phyloP scores from a whole-genome alignment of 2,888 invertebrate genomes.

The Eugnorisma glareosa region DNA sequence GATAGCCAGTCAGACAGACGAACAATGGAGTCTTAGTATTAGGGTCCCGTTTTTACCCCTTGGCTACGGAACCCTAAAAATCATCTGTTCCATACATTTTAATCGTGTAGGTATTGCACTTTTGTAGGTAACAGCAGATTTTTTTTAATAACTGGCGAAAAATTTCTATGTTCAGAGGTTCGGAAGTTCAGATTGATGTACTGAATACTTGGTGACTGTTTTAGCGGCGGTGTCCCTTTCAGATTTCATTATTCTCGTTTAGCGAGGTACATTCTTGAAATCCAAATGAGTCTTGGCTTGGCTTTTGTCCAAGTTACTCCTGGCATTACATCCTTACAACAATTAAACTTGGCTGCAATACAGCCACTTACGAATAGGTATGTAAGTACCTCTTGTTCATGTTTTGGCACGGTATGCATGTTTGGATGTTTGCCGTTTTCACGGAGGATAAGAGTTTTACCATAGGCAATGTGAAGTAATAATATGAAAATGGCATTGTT shows the following conservation, averaged over 20 bases:
- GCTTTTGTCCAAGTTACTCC: constrained; percentile 12
- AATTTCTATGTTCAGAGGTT: too few relatives aligned
- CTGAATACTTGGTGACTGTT: too few relatives aligned
- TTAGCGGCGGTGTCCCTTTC: neutral
- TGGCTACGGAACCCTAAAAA: too few relatives aligned
- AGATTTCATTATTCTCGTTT: neutral
- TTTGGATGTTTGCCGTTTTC: constrained; percentile 30
- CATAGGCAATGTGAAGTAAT: neutral
- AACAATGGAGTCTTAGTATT: too few relatives aligned
- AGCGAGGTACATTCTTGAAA: neutral
- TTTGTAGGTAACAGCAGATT: too few relatives aligned
- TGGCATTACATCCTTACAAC: constrained; percentile 1
- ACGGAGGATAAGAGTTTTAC: constrained; percentile 30
- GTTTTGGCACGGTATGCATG: constrained; percentile 55
- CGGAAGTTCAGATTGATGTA: too few relatives aligned
- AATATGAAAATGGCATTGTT: neutral
- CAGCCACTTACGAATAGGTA: neutral
- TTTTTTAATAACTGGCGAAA: too few relatives aligned
- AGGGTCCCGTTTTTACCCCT: too few relatives aligned
- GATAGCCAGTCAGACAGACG: too few relatives aligned
- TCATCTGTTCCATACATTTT: too few relatives aligned
- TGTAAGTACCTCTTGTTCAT: constrained; percentile 8
- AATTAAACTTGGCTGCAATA: constrained; percentile 11
- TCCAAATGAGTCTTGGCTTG: neutral
- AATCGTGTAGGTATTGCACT: too few relatives aligned